phyloP scores from a whole-genome alignment of 2,888 invertebrate genomes.

The Ecliptopera silaceata region DNA sequence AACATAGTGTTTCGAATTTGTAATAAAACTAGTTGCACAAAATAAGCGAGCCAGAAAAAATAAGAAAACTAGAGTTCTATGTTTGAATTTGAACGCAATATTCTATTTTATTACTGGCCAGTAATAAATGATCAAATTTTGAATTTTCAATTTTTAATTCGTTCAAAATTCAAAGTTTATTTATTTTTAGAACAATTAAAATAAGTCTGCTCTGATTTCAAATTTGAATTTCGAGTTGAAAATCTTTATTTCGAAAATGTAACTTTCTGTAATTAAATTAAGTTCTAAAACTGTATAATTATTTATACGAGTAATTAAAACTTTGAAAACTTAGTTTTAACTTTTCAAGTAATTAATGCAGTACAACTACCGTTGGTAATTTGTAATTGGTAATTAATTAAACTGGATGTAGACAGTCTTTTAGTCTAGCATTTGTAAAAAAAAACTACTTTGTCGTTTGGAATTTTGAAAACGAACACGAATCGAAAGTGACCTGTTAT shows the following conservation, averaged over 20 bases:
- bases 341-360: slow-evolving; percentile 20
- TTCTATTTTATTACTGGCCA: no score
- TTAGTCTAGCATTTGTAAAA: no score
- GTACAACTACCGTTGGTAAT: no score
- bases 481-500: no score
- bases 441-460: no score
- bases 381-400: slow-evolving; percentile 1
- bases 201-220: neutral
- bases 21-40: no score
- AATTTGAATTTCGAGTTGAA: neutral
- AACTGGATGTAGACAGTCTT: neutral
- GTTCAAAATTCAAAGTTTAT: neutral
- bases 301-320: slow-evolving; percentile 24
- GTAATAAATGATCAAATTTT: no score
- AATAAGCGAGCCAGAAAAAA: no score
- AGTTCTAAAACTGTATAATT: slow-evolving; percentile 11
- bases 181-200: neutral
- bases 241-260: neutral
- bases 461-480: no score
- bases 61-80: slow-evolving; percentile 1
- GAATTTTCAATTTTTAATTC: no score
- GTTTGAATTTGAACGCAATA: neutral
- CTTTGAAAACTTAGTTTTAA: slow-evolving; percentile 8
- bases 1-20: slow-evolving; percentile 9
- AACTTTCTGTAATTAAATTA: neutral